Base-by-base conservation (phyloP, 2,888 invertebrate genomes). In the Operophtera brumata region DNA sequence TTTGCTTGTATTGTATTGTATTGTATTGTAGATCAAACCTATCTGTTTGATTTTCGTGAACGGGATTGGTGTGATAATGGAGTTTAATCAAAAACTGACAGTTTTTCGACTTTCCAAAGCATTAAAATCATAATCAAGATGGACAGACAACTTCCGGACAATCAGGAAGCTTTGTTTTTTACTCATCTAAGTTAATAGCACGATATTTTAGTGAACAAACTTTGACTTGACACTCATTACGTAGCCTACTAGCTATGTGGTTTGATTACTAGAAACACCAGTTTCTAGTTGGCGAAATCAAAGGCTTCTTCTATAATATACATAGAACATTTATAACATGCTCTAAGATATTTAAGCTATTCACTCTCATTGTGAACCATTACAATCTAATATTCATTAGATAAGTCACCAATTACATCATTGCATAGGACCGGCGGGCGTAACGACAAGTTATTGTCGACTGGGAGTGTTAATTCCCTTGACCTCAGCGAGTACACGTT, bases 401-500 rank as follows among this genome's bases (percentile, higher is more conserved):
- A 45, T 54, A 52, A 41, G 28, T 20, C 44, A 11, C 34, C 47
- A 42, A 43, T 53, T 47, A 53, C 44, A 49, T 56, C 34, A 47
- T 52, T 50, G 54, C 50, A 35, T 43, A 49, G 34, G 20, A 43
- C 11, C 30, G 13, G 45, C 37, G 26, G 44, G 52, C 46, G 14
- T 54, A 57, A 50, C 50, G 46, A 37, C 57, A 54, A 56, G 43
- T 30, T 47, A 40, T 55, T 47, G 58, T 50, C 40, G 54, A 65
- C 64, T 59, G 65, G 66, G 65, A 73, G 57, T 64, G 65, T 66
- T 64, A 67, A 70, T 74, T 75, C 71, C 79, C 78, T 80, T 82
- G 84, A 84, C 81, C 82, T 75, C 72, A 62, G 72, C 53, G 57
- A 62, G 62, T 67, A 67, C 65, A 61, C 66, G 69, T 67, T 68